Conservation (phyloP, 2,113 vertebrate species). For the Pandion haliaetus region DNA sequence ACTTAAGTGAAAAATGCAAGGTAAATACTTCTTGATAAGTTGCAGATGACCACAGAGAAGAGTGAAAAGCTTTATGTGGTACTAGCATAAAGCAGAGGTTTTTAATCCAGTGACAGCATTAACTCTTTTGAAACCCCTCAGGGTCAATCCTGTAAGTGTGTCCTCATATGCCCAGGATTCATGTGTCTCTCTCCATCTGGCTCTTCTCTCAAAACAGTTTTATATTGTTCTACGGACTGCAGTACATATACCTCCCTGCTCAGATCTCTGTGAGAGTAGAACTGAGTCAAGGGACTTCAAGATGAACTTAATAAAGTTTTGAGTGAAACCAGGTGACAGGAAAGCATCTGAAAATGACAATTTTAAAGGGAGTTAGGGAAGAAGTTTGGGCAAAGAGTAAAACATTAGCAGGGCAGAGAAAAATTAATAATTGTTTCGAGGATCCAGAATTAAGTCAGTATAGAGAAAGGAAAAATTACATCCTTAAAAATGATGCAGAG, state of each 20-base stretch:
- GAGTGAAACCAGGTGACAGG: not conserved
- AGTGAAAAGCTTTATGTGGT: conserved; percentile 21
- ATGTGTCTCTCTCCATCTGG: conserved; percentile 17
- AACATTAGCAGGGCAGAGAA: not conserved
- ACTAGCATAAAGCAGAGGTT: conserved; percentile 23
- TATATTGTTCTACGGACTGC: not conserved
- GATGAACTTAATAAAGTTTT: not conserved
- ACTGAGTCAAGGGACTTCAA: not conserved
- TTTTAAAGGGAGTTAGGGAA: not conserved
- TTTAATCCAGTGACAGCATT: not conserved
- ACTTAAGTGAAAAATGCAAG: not conserved
- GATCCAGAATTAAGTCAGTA: not conserved
- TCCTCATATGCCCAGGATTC: conserved; percentile 10
- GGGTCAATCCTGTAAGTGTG: not conserved
- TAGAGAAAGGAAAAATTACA: not conserved
- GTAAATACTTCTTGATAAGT: conserved; percentile 9
- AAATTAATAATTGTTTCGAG: not conserved
- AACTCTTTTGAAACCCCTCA: not conserved
- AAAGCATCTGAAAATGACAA: not conserved
- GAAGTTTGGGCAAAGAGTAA: not conserved
- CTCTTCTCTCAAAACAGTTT: conserved; percentile 35
- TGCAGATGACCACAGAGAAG: not conserved
- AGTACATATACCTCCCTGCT: not conserved
- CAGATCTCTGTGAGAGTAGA: not conserved
- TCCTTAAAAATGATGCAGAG: not conserved